A percentile compares a stretch with the other conserved stretches of the same genome.
Evolutionary conservation across 2,113 vertebrate genomes (phyloP).

Genomic region (Pampusana beccarii): DNA sequence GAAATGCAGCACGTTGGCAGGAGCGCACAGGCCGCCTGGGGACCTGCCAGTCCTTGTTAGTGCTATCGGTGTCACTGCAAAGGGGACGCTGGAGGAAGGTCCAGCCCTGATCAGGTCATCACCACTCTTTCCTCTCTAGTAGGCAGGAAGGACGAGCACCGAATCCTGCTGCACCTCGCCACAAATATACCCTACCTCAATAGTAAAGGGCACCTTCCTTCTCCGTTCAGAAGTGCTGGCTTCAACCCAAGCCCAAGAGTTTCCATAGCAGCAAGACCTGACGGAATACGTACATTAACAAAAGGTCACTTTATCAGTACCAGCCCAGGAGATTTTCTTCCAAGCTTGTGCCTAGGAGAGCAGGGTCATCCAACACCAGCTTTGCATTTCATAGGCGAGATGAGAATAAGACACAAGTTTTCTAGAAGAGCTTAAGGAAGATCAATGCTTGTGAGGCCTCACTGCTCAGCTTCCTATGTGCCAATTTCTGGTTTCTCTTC

Average conservation of each 20-base stretch:
- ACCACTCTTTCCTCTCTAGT: not conserved
- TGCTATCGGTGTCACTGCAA: not conserved
- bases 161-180: not conserved
- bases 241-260: not conserved
- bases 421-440: not conserved
- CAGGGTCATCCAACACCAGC: not conserved
- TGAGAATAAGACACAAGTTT: not conserved
- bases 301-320: conserved; percentile 28
- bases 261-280: conserved; percentile 21
- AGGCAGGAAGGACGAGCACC: not conserved
- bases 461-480: not conserved
- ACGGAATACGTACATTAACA: not conserved
- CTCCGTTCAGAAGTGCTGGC: not conserved
- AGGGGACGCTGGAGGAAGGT: not conserved
- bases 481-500: conserved; percentile 10
- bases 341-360: not conserved
- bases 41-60: not conserved
- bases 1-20: not conserved
- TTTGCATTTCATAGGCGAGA: not conserved
- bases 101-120: not conserved
- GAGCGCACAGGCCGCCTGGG: not conserved
- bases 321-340: not conserved
- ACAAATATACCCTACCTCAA: not conserved
- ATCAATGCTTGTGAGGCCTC: not conserved
- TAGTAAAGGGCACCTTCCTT: conserved; percentile 7